Evolutionary conservation across 2,113 vertebrate species (phyloP).

Genomic region (Triplophysa dalaica): DNA sequence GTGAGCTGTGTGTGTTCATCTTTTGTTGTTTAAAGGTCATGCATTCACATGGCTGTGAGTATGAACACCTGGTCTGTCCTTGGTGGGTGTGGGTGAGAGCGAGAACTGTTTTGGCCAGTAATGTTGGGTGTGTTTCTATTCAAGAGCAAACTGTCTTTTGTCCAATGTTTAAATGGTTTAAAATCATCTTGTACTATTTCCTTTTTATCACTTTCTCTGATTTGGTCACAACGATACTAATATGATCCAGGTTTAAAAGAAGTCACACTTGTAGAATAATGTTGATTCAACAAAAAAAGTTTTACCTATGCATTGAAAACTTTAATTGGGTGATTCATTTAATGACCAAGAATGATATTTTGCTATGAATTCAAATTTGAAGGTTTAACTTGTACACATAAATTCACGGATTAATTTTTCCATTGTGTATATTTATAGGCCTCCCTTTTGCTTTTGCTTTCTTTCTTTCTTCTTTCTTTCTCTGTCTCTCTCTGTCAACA

Average conservation of each 20-base stretch:
- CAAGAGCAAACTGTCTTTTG: constrained; percentile 23
- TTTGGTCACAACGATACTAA: not conserved
- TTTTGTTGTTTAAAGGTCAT: constrained; percentile 65
- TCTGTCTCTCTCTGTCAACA: too few species aligned
- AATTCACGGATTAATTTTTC: not conserved
- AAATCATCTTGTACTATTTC: not conserved
- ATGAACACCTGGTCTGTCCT: constrained; percentile 66
- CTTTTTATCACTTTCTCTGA: not conserved
- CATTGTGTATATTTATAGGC: not conserved
- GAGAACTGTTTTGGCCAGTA: constrained; percentile 5
- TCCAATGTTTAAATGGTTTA: not conserved
- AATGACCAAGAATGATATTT: not conserved
- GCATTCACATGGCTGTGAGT: constrained; percentile 51
- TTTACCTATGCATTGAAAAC: too few species aligned
- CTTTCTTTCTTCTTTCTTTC: not conserved
- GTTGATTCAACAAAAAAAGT: too few species aligned
- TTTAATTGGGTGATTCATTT: not conserved
- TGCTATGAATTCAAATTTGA: not conserved
- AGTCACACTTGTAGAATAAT: too few species aligned
- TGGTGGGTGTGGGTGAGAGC: constrained; percentile 22
- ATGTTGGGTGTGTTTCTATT: constrained; percentile 36
- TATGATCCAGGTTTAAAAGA: not conserved
- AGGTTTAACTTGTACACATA: not conserved
- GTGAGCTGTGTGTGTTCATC: constrained; percentile 54
- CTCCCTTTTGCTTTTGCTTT: not conserved